Conservation (phyloP, 2,113 vertebrate species). For the Gopherus flavomarginatus region DNA sequence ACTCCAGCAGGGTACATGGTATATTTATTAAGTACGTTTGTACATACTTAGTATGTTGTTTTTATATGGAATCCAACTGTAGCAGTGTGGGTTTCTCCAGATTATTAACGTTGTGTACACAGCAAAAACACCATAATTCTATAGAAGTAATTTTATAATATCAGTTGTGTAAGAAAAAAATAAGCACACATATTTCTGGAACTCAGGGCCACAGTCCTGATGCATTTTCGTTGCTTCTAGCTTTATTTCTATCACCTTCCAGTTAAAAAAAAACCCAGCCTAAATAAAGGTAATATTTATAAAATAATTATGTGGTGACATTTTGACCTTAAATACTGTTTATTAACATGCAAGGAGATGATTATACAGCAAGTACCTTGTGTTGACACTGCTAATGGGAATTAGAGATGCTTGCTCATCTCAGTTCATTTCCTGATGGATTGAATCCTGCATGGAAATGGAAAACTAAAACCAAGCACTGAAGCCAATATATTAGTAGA, state of each 20-base stretch:
- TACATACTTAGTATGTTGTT: background rate
- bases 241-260: background rate
- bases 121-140: background rate
- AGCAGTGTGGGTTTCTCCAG: background rate
- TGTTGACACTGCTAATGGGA: slow-evolving; percentile 8
- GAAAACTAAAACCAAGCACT: background rate
- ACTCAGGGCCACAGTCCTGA: background rate
- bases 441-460: background rate
- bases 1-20: background rate
- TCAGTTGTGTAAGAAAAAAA: background rate
- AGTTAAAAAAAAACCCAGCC: fast-evolving
- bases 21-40: background rate
- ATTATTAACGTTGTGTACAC: background rate
- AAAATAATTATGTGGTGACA: background rate
- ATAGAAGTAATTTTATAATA: background rate
- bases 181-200: background rate
- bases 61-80: background rate
- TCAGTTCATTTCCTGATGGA: background rate
- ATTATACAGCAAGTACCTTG: slow-evolving; percentile 4
- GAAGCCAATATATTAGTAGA: background rate
- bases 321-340: slow-evolving; percentile 3
- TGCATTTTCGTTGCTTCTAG: background rate
- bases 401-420: slow-evolving; percentile 24
- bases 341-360: background rate
- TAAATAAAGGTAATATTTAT: background rate